Evolutionary conservation across 37 sponge, comb jelly and placozoan genomes (phyloP), one percentile per base, ranked within the genome.

Genomic region (Bolinopsis microptera): DNA sequence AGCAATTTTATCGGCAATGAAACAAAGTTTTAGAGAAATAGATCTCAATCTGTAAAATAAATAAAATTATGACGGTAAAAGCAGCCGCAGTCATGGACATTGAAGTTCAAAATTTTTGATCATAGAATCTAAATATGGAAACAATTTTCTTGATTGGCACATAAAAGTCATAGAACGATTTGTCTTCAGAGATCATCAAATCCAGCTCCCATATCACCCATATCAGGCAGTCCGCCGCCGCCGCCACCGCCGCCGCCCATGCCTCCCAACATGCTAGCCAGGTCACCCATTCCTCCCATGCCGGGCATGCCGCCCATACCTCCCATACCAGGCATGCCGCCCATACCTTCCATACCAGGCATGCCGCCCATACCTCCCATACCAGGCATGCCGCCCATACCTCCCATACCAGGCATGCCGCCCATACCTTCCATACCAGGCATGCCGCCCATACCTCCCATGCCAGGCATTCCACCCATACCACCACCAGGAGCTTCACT

Each of bases 351-450:
- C 90, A 86, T 86, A 40, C 39, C 90, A 41, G 90, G 90, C 26
- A 86, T 26, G 30, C 90, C 41, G 1, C 90, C 90, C 61, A 86
- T 39, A 30, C 39, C 90, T 1, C 80, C 80, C 90, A 86, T 86
- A 40, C 39, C 90, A 41, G 90, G 90, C 26, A 86, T 26, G 30
- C 90, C 41, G 1, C 90, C 90, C 61, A 86, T 39, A 30, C 39
- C 90, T 1, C 80, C 80, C 90, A 86, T 86, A 40, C 39, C 90
- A 41, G 90, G 90, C 26, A 86, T 26, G 30, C 90, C 41, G 1
- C 90, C 90, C 61, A 86, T 39, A 30, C 39, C 90, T 1, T 36
- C 80, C 90, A 86, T 86, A 40, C 39, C 90, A 41, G 90, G 90
- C 26, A 86, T 26, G 30, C 90, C 41, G 1, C 90, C 90, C 61